Conservation (phyloP, 1,140 invertebrate genomes). For the Pseudomyrmex gracilis region DNA sequence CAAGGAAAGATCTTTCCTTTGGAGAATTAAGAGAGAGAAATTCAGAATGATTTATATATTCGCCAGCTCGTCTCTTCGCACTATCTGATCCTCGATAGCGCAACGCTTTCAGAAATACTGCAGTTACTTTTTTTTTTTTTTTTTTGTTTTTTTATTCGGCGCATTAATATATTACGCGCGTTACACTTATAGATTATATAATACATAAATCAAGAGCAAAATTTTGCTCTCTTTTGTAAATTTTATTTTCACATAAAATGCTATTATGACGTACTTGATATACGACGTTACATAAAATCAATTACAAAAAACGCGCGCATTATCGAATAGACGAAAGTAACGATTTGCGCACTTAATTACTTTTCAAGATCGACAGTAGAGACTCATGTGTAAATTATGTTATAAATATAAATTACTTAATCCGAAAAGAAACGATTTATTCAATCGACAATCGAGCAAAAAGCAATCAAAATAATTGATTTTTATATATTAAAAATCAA, state of each 20-base stretch:
- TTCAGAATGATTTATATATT: slow-evolving; percentile 31
- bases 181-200: not conserved
- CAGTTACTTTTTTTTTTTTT: slow-evolving; percentile 2
- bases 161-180: not conserved
- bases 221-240: not conserved
- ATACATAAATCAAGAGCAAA: not conserved
- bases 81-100: slow-evolving; percentile 8
- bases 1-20: not conserved
- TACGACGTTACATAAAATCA: not conserved
- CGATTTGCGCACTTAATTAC: not conserved
- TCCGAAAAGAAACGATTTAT: slow-evolving; percentile 25
- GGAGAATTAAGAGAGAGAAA: slow-evolving; percentile 13
- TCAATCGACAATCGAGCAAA: slow-evolving; percentile 7
- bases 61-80: not conserved
- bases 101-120: not conserved
- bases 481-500: slow-evolving; percentile 56
- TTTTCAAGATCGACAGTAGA: not conserved
- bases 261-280: not conserved
- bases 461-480: slow-evolving; percentile 34
- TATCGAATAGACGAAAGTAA: not conserved
- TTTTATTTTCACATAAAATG: not conserved
- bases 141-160: not conserved
- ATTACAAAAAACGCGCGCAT: not conserved
- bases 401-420: slow-evolving; percentile 20
- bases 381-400: not conserved